phyloP scores from a whole-genome alignment of 2,888 invertebrate species.

The Galerucella calmariensis region DNA sequence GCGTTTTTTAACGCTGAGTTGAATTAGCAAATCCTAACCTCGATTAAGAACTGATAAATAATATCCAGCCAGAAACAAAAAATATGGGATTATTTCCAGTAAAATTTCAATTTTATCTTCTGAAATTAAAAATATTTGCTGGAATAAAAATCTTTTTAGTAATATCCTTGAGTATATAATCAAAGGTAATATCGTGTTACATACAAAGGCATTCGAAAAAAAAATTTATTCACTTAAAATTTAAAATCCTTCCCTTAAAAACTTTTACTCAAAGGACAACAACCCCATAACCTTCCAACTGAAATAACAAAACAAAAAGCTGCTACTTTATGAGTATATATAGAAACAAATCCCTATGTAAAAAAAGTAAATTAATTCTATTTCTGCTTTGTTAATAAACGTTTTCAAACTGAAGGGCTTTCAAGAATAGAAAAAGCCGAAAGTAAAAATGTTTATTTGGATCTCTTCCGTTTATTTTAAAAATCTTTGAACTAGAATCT shows the following conservation, averaged over 20 bases:
- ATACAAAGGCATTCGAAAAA: background rate
- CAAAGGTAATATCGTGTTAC: no score
- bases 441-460: constrained; percentile 31
- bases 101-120: no score
- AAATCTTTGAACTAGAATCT: constrained; percentile 30
- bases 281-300: constrained; percentile 14
- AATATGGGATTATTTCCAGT: no score
- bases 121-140: no score
- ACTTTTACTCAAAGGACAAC: constrained; percentile 4
- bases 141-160: no score
- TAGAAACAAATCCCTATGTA: constrained; percentile 26
- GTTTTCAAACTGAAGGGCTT: constrained; percentile 30
- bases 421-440: constrained; percentile 20
- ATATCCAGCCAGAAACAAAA: no score
- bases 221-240: no score
- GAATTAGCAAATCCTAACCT: no score
- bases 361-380: constrained; percentile 34
- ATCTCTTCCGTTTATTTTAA: constrained; percentile 29
- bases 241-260: no score
- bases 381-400: constrained; percentile 37
- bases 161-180: no score
- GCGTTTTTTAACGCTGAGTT: no score
- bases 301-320: constrained; percentile 14
- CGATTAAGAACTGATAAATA: no score
- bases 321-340: constrained; percentile 15